Evolutionary conservation across 1,140 invertebrate genomes (phyloP), one percentile per base, ranked within the genome.

Genomic region (Venturia canescens): DNA sequence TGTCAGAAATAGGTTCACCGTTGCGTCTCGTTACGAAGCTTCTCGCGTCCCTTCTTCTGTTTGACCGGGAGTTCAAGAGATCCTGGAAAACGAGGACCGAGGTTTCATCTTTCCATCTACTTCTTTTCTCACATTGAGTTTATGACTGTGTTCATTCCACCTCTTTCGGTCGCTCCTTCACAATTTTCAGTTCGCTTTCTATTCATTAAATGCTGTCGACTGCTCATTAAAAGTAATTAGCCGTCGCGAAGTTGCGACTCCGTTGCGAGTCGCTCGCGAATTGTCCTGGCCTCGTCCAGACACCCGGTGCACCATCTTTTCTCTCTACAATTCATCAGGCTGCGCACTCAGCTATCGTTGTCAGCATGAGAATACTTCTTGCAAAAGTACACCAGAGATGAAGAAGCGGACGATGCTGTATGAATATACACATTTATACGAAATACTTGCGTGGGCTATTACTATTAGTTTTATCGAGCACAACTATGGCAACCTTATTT

Each of bases 141-240:
- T 53, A 53, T 53, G 1, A 4, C 50, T n/a, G 16, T 21, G 18
- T 21, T 53, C 1, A 4, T 18, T 74, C 48, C 29, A 16, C 18
- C 27, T 53, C 21, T 53, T 53, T 74, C 48, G 11, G 18, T 50
- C 31, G 15, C 44, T 26, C 15, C 26, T 78, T 71, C 60, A 16
- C 50, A 13, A 44, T 82, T 69, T 27, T 72, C 44, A 16, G 57
- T 44, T 76, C 80, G 78, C 63, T 84, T 82, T 86, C 86, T 83
- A 86, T 87, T 87, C 85, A 86, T 86, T 86, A 84, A 83, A 85
- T 81, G 81, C 78, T 82, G 76, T 77, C 80, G 80, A 84, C 84
- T 86, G 81, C 81, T 85, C 82, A 83, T 87, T 87, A 86, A 87
- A 87, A 86, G 83, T 85, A 87, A 86, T 87, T 86, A 83, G 80